Conservation (phyloP, 2,113 vertebrate genomes). For the Stomatorhinus ivindoensis region DNA sequence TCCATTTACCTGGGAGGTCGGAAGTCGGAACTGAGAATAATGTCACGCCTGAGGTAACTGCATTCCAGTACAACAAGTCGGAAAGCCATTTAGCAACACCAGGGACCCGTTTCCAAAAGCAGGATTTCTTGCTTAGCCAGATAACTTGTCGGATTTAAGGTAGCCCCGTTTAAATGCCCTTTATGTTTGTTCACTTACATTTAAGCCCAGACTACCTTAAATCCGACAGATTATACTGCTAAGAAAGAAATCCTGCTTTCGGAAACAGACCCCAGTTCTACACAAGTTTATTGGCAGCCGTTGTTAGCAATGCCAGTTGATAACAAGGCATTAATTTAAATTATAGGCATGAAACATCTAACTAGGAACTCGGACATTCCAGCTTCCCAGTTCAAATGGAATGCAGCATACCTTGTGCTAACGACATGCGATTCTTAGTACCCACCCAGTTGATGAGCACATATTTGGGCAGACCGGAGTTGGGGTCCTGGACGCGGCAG, state of each 20-base stretch:
- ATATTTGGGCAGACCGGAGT: constrained; percentile 86
- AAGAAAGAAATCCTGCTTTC: neutral
- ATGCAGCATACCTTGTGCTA: neutral
- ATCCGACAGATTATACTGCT: neutral
- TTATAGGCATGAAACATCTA: too few relatives aligned
- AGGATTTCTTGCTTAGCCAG: neutral
- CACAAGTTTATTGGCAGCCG: neutral
- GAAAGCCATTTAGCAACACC: neutral
- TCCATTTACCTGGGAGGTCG: neutral
- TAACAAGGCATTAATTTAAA: neutral
- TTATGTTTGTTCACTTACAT: neutral
- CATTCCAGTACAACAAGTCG: neutral
- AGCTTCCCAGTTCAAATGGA: neutral
- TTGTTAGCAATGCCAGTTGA: neutral
- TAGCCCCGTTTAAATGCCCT: too few relatives aligned
- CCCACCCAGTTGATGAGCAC: constrained; percentile 95
- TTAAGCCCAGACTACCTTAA: neutral
- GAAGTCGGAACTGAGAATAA: neutral
- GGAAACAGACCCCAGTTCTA: neutral
- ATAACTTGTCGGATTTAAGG: neutral
- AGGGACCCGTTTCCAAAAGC: neutral
- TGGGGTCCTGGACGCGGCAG: constrained; percentile 80
- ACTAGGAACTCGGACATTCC: neutral
- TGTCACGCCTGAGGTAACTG: neutral
- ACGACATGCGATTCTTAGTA: neutral